Base-by-base conservation (phyloP, 2,113 vertebrate genomes). In the Caranx ignobilis region DNA sequence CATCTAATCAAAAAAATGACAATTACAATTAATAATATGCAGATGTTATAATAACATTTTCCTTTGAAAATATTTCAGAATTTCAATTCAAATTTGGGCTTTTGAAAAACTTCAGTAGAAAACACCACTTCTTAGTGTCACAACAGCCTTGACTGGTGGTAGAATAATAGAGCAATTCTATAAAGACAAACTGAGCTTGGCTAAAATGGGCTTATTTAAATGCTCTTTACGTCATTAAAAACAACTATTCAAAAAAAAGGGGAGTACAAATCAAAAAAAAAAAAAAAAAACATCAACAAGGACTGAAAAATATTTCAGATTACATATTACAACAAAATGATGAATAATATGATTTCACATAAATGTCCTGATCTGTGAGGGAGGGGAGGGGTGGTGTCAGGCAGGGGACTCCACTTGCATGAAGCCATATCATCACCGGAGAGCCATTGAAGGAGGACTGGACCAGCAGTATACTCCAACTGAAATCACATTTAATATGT, bases 301-400 rank as follows among this genome's bases (percentile, higher is more conserved):
- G 52, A 48, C 70, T 19, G 11, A 80, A 79, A 79, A 68, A 57
- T 73, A 83, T 79, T 79, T 19, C 75, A 87, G 73, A 86, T 71
- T 76, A 87, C 77, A 85, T 60, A 35, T 79, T 82, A 87, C 62
- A 63, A 88, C 74, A 78, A 81, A 75, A 83, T 62, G 75, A 82
- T 67, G 71, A 82, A 56, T 71, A 80, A 75, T 35, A 79, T 81
- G 82, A 69, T 68, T 76, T 83, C 65, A 83, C 62, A 73, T 65
- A 75, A 71, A 78, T 56, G 71, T 80, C 67, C 75, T 73, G 76
- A 89, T 88, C 69, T 77, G 57, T 62, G 69, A 52, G 61, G 65
- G 39, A 18, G 19, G 35, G 45, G 19, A 9, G 16, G 60, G 26
- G 26, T 26, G 26, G 26, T 26, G 26, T 26, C 26, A 26, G 26